A percentile compares a stretch with the other conserved stretches of the same genome.
phyloP scores from a whole-genome alignment of 2,797 vertebrate species.

The Enteromius argenteus region DNA sequence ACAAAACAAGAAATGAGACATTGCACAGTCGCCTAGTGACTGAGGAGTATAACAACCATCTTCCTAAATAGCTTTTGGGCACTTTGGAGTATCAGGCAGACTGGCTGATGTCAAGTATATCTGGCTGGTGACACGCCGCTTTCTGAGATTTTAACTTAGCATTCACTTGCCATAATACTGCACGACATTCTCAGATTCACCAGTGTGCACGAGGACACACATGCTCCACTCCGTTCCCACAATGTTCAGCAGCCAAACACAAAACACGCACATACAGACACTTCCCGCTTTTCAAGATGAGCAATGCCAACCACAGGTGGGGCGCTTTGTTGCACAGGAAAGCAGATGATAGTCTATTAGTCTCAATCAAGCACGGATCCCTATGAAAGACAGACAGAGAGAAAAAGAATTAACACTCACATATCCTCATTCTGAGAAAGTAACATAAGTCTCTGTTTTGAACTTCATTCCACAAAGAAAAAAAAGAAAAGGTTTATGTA shows the following conservation, averaged over 20 bases:
- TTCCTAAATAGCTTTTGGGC: slow-evolving; percentile 65
- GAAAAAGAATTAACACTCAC: neutral
- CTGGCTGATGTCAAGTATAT: slow-evolving; percentile 65
- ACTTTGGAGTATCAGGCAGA: slow-evolving; percentile 76
- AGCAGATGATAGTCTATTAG: slow-evolving; percentile 10
- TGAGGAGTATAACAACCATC: slow-evolving; percentile 61
- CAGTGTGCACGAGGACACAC: slow-evolving; percentile 38
- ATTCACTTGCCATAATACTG: slow-evolving; percentile 70
- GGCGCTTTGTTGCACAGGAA: slow-evolving; percentile 41
- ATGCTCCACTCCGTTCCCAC: slow-evolving; percentile 18
- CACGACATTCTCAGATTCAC: slow-evolving; percentile 66
- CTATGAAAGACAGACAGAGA: slow-evolving; percentile 33
- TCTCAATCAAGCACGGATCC: slow-evolving; percentile 59
- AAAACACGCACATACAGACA: neutral
- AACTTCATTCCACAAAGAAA: neutral
- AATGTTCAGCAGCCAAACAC: slow-evolving; percentile 40
- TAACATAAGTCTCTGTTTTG: neutral
- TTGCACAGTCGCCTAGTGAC: slow-evolving; percentile 74
- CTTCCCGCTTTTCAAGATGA: slow-evolving; percentile 29
- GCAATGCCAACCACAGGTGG: slow-evolving; percentile 27
- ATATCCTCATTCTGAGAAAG: neutral
- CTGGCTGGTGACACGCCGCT: slow-evolving; percentile 61
- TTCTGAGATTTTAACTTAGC: slow-evolving; percentile 46
- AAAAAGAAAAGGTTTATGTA: too few species aligned
- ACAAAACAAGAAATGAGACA: neutral